phyloP scores from a whole-genome alignment of 92 coral and sea anemone species.

The Hydrozoanthus gracilis region DNA sequence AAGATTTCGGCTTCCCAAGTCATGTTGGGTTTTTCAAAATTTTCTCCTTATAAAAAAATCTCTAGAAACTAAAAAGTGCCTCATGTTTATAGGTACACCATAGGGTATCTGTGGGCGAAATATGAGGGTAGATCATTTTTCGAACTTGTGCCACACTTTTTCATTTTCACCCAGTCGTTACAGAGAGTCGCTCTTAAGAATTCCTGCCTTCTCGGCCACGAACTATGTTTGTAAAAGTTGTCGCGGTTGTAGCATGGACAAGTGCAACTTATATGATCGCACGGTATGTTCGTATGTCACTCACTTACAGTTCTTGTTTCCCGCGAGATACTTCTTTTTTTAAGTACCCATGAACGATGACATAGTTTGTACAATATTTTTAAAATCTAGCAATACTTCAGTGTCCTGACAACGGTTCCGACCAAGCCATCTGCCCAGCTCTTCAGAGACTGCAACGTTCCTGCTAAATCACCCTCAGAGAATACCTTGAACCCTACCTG shows the following conservation, averaged over 20 bases:
- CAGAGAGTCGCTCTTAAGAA: constrained; percentile 11
- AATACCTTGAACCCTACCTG: not conserved
- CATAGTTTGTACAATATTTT: constrained; percentile 1
- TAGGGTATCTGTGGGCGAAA: no score
- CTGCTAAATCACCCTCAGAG: constrained; percentile 29
- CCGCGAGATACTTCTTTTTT: constrained; percentile 29
- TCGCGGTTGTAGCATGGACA: constrained; percentile 50
- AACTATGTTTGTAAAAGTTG: constrained; percentile 60
- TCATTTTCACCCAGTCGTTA: no score
- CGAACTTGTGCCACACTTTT: no score
- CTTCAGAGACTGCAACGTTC: not conserved
- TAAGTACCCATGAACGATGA: not conserved
- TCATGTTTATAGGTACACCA: no score
- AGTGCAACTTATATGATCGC: constrained; percentile 54
- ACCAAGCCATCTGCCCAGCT: not conserved
- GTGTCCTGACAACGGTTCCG: not conserved
- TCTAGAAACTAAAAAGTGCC: no score
- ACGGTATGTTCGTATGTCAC: constrained; percentile 48
- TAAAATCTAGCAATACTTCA: not conserved
- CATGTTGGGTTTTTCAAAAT: no score
- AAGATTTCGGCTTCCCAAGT: no score
- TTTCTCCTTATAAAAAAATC: no score
- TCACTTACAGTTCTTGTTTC: constrained; percentile 37
- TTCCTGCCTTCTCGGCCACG: constrained; percentile 55
- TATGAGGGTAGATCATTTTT: no score